Evolutionary conservation across 2,113 vertebrate genomes (phyloP).

Genomic region (Amazona vittata): DNA sequence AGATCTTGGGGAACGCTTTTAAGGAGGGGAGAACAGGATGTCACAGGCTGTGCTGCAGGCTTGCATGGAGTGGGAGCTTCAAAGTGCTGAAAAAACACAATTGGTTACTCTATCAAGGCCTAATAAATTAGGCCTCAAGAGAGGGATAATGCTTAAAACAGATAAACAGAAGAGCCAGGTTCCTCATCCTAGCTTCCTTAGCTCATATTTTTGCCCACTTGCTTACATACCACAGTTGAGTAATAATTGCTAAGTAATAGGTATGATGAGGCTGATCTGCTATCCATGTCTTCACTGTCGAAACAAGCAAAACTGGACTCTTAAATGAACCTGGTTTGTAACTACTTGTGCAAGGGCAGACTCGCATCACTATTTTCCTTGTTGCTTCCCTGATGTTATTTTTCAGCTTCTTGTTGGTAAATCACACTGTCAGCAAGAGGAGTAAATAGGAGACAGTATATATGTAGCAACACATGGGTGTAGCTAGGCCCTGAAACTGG

Average conservation of each 20-base stretch:
- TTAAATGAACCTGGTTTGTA: neutral
- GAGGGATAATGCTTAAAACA: neutral
- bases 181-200: neutral
- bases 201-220: neutral
- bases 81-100: neutral
- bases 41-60: neutral
- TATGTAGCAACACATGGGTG: neutral
- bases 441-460: fast-evolving
- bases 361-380: neutral
- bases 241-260: neutral
- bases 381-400: neutral
- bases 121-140: neutral
- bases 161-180: neutral
- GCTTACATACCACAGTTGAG: neutral
- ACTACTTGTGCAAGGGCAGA: neutral
- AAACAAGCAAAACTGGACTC: neutral
- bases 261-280: neutral
- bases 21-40: neutral
- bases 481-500: neutral
- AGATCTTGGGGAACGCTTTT: neutral
- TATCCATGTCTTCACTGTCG: neutral
- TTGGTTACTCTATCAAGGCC: neutral
- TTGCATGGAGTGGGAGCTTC: neutral
- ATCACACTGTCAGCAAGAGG: neutral
- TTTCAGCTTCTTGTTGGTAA: neutral